phyloP scores from a whole-genome alignment of 2,797 vertebrate genomes.

The Clarias platycephalus region DNA sequence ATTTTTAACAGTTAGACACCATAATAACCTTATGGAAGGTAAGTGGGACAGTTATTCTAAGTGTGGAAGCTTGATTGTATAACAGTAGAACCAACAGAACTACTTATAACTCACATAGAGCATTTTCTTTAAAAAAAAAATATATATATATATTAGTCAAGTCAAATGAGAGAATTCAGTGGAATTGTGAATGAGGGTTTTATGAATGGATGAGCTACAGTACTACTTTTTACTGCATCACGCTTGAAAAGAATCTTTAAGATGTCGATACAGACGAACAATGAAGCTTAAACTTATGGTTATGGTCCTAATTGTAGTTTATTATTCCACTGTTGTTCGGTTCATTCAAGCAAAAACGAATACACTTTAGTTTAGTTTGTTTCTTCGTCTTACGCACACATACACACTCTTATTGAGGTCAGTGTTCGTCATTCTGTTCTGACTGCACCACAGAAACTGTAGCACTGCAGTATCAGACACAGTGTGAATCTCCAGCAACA shows the following conservation, averaged over 20 bases:
- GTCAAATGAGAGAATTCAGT: not conserved
- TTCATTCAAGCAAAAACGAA: not conserved
- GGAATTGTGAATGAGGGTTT: not conserved
- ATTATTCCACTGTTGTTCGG: not conserved
- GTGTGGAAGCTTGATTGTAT: not conserved
- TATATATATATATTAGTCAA: not conserved
- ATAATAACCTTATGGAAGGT: not conserved
- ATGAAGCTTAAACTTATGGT: not conserved
- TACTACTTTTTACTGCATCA: not conserved
- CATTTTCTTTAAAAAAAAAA: too few species aligned
- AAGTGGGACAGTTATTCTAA: not conserved
- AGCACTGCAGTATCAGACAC: constrained; percentile 29
- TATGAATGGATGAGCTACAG: not conserved
- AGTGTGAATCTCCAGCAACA: constrained; percentile 5
- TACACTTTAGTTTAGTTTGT: not conserved
- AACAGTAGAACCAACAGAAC: not conserved
- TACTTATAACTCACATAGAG: not conserved
- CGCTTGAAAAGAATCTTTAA: not conserved
- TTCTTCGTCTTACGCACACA: not conserved
- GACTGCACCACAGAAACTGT: constrained; percentile 19
- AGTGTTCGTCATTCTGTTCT: constrained; percentile 20
- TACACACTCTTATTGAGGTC: constrained; percentile 62
- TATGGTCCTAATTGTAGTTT: not conserved
- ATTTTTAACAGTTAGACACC: not conserved
- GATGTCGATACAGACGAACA: not conserved